A percentile compares a stretch with the other conserved stretches of the same genome.
phyloP scores from a whole-genome alignment of 1,140 invertebrate species.

The Meteorus sp. region DNA sequence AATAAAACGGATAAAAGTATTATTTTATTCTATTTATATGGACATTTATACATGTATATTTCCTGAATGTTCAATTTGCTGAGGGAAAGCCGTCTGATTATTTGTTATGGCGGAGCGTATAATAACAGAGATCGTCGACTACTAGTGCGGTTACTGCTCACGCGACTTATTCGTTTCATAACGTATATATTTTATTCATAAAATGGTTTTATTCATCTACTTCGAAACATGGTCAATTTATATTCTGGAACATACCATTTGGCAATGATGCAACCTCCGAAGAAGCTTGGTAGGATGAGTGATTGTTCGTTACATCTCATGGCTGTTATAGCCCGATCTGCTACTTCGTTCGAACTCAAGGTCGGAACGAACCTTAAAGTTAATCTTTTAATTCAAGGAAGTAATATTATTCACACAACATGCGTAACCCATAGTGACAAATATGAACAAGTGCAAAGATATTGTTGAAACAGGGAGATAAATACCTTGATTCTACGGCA shows the following conservation, averaged over 20 bases:
- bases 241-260: conserved; percentile 64
- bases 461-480: background rate
- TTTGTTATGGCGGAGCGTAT: conserved; percentile 15
- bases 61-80: conserved; percentile 11
- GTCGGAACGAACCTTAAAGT: conserved; percentile 73
- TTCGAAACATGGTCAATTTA: background rate
- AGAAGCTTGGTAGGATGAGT: conserved; percentile 76
- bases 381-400: background rate
- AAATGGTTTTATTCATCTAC: background rate
- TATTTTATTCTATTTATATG: background rate
- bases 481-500: conserved; percentile 79
- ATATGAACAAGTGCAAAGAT: conserved; percentile 5
- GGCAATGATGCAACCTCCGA: conserved; percentile 66
- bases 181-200: background rate
- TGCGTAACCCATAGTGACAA: background rate
- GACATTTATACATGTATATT: conserved; percentile 8
- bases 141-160: conserved; percentile 8
- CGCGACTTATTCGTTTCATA: conserved; percentile 9
- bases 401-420: background rate
- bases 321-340: conserved; percentile 78
- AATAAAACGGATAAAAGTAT: background rate
- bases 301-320: conserved; percentile 79
- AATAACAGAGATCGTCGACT: conserved; percentile 21
- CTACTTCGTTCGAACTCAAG: conserved; percentile 83
- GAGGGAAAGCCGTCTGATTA: conserved; percentile 23